Percentiles rank a stretch among this genome's conserved stretches.
phyloP scores from a whole-genome alignment of 2,113 vertebrate species.

The Motacilla tschutschensis region DNA sequence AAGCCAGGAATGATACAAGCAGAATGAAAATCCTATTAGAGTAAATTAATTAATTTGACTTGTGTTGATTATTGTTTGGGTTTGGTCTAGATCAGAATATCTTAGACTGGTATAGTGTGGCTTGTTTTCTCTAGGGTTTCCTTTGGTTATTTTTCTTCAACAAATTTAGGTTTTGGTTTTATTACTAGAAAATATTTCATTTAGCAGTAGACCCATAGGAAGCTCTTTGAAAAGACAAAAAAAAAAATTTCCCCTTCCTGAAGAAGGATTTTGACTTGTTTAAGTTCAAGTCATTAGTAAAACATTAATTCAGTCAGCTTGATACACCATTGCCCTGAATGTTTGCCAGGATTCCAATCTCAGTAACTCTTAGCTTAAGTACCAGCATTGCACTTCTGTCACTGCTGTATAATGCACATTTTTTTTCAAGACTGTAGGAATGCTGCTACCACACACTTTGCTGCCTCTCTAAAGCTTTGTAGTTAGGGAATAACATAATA shows the following conservation, averaged over 20 bases:
- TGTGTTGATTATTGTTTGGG: background rate
- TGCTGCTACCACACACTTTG: slow-evolving; percentile 37
- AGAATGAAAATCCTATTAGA: background rate
- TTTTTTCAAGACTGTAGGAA: slow-evolving; percentile 17
- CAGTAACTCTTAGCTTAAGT: slow-evolving; percentile 50
- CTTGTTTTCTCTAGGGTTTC: background rate
- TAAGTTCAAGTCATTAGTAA: slow-evolving; percentile 50
- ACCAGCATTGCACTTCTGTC: background rate
- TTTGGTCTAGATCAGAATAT: background rate
- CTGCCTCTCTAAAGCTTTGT: slow-evolving; percentile 18
- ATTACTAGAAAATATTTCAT: background rate
- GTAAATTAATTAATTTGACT: background rate
- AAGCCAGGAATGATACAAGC: background rate
- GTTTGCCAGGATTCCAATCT: slow-evolving; percentile 54
- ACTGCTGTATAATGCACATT: background rate
- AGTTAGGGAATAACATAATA: slow-evolving; percentile 2
- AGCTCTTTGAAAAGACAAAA: background rate
- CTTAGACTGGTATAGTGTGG: background rate
- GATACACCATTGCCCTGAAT: slow-evolving; percentile 36
- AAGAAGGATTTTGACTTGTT: slow-evolving; percentile 27
- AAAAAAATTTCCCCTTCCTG: background rate
- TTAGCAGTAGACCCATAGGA: background rate
- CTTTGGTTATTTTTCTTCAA: slow-evolving; percentile 4
- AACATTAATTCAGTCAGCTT: slow-evolving; percentile 53
- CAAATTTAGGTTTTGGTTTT: background rate